Evolutionary conservation across 2,113 vertebrate genomes (phyloP).

Genomic region (Lampris megalopsis): DNA sequence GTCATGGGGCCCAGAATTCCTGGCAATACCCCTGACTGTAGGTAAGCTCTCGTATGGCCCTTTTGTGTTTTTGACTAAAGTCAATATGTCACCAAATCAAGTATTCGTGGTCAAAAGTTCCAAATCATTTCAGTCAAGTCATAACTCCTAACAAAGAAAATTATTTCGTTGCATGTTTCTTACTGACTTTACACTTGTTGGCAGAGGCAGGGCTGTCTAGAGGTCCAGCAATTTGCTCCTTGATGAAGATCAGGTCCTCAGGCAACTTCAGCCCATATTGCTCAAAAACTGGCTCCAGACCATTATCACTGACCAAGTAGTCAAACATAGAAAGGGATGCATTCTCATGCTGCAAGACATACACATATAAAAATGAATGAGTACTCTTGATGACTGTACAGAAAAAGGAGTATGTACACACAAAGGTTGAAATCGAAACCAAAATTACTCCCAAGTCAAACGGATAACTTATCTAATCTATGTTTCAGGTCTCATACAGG

Average conservation of each 20-base stretch:
- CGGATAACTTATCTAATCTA: conserved; percentile 15
- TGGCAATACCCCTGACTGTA: not conserved
- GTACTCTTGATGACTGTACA: not conserved
- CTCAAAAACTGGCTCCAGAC: conserved; percentile 82
- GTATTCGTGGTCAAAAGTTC: not conserved
- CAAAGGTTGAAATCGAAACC: conserved; percentile 17
- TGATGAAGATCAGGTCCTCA: conserved; percentile 91
- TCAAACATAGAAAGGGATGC: conserved; percentile 94
- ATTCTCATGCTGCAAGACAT: conserved; percentile 85
- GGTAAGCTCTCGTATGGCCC: not conserved
- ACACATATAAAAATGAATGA: not conserved
- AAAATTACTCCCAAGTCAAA: not conserved
- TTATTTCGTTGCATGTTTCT: not conserved
- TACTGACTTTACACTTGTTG: conserved; percentile 61
- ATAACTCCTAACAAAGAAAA: not conserved
- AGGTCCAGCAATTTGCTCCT: conserved; percentile 92
- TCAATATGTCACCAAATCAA: not conserved
- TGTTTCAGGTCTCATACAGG: accelerated
- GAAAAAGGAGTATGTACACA: not conserved
- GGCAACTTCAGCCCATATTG: conserved; percentile 84
- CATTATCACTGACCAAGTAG: conserved; percentile 86
- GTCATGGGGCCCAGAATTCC: too few species aligned
- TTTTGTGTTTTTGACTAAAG: not conserved
- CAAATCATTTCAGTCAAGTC: not conserved
- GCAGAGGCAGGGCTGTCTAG: conserved; percentile 14